Base-by-base conservation (phyloP, 2,797 vertebrate genomes). In the Typhlichthys eigenmanni region DNA sequence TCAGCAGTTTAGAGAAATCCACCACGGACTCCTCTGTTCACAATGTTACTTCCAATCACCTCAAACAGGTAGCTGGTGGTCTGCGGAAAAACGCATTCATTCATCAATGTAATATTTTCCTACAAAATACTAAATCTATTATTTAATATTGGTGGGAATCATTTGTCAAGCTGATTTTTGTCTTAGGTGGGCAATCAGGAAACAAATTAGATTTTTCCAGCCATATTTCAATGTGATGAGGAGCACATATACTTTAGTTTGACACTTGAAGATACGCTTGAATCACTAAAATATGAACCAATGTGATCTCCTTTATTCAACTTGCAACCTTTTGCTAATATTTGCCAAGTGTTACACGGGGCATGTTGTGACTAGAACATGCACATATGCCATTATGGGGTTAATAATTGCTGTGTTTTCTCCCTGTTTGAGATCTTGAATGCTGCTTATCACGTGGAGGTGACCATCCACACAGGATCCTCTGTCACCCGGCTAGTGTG, bases 371-470 rank as follows among this genome's bases (percentile, higher is more conserved):
- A 38, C 34, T 8, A 38, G 1, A 38, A 38, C 34, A 38, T 38
- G 6, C 5, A 1, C 34, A 5, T 38, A 38, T 38, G 5, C 7
- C 34, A 8, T 38, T 13, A 1, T 1, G 9, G 43, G 13, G 2
- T 4, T 12, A 71, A 65, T 60, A 8, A 50, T 24, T 43, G 55
- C 9, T 1, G 32, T 16, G 57, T 73, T 64, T 10, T 58, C 47
- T 55, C 12, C 5, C 11, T 10, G 53, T 57, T 60, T 58, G 85
- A 99, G 97, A 95, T 99, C 64, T 87, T 99, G 79, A 99, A 99
- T 55, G 96, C 98, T 13, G 98, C 98, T 52, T 99, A 99, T 82
- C 95, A 98, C 0, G 98, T 99, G 59, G 98, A 99, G 88, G 96
- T 99, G 76, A 98, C 98, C 0, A 97, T 99, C 85, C 95, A 97